Base-by-base conservation (phyloP, 2,113 vertebrate species). In the Fregetta grallaria region DNA sequence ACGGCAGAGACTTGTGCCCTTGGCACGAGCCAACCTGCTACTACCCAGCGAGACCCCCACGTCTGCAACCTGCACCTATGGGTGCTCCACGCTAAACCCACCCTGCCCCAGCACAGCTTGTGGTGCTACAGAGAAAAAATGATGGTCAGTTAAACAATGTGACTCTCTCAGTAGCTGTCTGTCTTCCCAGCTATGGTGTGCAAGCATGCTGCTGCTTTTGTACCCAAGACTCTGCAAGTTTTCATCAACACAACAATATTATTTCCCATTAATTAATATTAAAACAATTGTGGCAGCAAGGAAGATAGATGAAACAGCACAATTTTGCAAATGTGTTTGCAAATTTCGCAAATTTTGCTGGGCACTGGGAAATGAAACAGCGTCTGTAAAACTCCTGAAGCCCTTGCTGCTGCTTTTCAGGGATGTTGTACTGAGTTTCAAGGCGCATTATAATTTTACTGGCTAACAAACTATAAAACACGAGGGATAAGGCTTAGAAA, bases 141-240 rank as follows among this genome's bases (percentile, higher is more conserved):
- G 13, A 11, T 0, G 3, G 4, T 26, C 49, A 7, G 23, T 34
- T 45, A 30, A 56, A n/a, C 19, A 5, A 22, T 0, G 16, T 2
- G 36, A 13, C 15, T n/a, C 18, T 34, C 68, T 38, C 29, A 12
- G 1, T 1, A 61, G 25, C 7, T 9, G 1, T 10, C 58, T 19
- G 29, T 3, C 75, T 11, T 26, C 62, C 42, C 5, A 25, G 19
- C 42, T 14, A 0, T 0, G 14, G 61, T 7, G 30, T 26, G 16
- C 25, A 13, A 21, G 71, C 18, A 2, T 3, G 86, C 19, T 12
- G 56, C 44, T 45, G 53, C 30, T 66, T 62, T 23, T 18, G 34
- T 15, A 22, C 62, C 53, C 7, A 9, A 12, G 67, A 12, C 38
- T 36, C 62, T 30, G 55, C 8, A 10, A 19, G 5, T 45, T 20